Evolutionary conservation across 2,888 invertebrate species (phyloP), one percentile per base, ranked within the genome.

Genomic region (Troilus luridus): DNA sequence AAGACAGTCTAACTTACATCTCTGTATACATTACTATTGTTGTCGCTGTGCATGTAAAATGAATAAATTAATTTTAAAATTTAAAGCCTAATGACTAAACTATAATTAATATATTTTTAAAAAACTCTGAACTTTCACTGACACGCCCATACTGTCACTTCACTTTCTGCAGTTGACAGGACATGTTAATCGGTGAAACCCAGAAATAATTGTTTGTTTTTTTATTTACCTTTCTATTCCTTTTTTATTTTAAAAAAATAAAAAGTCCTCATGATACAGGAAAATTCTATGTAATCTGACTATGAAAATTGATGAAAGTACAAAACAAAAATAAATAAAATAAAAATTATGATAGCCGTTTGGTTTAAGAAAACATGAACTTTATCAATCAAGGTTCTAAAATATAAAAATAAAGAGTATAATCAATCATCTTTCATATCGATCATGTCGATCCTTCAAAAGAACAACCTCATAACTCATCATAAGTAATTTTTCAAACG

Each of bases 131-230:
- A 17, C 72, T 77, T 77, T 77, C 72, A 77, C 72, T 41, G 72
- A 41, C 72, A 77, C 72, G 72, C 72, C 72, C 72, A 77, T 77
- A 77, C 27, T 77, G 72, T 77, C 72, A 77, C 41, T 77, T 77
- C 1, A 77, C 72, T 77, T 77, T 77, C 72, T 77, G 72, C 72
- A 41, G 24, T 41, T 17, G 72, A 41, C 72, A 17, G 27, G 27
- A 0, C 72, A 17, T 41, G 72, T 77, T 77, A 77, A 77, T 77
- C 72, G 72, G 72, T 27, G 72, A 77, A 77, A 77, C 17, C 19
- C 7, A 17, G 17, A 77, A 7, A 41, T 77, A 17, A 17, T 77
- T 77, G 6, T 24, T 67, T 67, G 3, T 67, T 67, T 67, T 14
- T 77, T 77, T 41, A 12, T 24, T 24, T 19, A 41, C 17, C 17